Percentiles rank a stretch among this genome's conserved stretches.
Conservation (phyloP, 2,797 vertebrate species). For the Neosilurus mollespiculum region DNA sequence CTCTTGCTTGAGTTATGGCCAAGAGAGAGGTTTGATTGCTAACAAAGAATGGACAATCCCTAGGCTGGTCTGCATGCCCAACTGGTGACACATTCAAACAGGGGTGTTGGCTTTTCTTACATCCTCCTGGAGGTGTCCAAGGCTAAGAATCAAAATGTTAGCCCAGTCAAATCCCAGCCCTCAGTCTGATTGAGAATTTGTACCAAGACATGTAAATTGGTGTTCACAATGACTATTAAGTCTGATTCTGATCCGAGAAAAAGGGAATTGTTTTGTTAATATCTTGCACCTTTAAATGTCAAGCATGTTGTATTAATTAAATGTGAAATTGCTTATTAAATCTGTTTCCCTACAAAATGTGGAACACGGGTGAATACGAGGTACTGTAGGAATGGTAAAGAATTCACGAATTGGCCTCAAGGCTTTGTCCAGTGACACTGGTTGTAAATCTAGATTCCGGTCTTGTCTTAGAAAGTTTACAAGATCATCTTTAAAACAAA, state of each 20-base stretch:
- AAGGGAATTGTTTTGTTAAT: not conserved
- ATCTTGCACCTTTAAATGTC: not conserved
- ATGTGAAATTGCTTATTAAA: not conserved
- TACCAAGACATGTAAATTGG: not conserved
- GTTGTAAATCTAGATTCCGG: not conserved
- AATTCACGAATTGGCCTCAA: constrained; percentile 10
- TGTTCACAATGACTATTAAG: not conserved
- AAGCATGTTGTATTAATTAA: not conserved
- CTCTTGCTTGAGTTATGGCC: no score
- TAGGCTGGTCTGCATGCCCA: no score
- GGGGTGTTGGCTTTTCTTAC: not conserved
- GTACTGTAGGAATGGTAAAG: not conserved
- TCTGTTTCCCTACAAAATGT: not conserved
- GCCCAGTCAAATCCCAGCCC: not conserved
- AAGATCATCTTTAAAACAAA: constrained; percentile 15
- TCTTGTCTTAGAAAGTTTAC: not conserved
- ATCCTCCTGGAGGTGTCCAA: not conserved
- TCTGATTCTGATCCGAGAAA: not conserved
- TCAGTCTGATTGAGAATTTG: not conserved
- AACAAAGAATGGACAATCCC: no score
- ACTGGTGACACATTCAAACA: not conserved
- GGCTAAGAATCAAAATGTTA: not conserved
- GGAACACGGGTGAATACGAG: not conserved
- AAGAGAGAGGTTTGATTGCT: no score
- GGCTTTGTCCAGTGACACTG: not conserved